Conservation (phyloP, 2,888 invertebrate genomes). For the Nyleta sp. region DNA sequence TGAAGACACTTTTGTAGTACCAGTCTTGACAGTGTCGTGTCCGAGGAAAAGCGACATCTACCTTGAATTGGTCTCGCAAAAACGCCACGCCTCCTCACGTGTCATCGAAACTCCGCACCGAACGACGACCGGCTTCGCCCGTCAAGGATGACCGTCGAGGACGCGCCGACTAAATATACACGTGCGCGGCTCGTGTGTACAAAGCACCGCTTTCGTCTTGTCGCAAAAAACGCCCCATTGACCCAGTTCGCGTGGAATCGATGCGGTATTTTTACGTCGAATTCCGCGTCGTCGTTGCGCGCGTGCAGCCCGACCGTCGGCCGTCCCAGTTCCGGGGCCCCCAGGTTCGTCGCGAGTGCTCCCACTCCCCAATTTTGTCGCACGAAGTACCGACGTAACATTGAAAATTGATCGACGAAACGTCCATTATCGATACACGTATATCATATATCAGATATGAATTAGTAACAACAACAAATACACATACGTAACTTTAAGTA, state of each 20-base stretch:
- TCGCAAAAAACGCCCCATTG: slow-evolving; percentile 29
- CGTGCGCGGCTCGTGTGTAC: too few relatives aligned
- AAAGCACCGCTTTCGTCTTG: slow-evolving; percentile 33
- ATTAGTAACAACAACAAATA: slow-evolving; percentile 79
- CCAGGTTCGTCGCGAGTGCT: slow-evolving; percentile 41
- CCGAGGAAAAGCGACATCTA: too few relatives aligned
- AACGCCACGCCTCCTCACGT: too few relatives aligned
- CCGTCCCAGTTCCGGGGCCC: too few relatives aligned
- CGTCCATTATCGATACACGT: slow-evolving; percentile 71
- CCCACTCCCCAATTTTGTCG: slow-evolving; percentile 51
- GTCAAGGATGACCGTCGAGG: too few relatives aligned
- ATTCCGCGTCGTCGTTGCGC: slow-evolving; percentile 14
- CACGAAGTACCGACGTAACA: slow-evolving; percentile 69
- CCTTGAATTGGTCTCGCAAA: too few relatives aligned
- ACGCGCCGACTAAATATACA: too few relatives aligned
- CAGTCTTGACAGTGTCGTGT: too few relatives aligned
- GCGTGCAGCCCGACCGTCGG: too few relatives aligned
- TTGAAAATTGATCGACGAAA: slow-evolving; percentile 78
- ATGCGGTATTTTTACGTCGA: slow-evolving; percentile 8
- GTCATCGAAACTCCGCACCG: too few relatives aligned
- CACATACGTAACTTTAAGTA: slow-evolving; percentile 80
- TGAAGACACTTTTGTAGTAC: too few relatives aligned
- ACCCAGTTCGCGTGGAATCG: slow-evolving; percentile 26
- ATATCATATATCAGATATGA: slow-evolving; percentile 75
- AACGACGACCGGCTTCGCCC: too few relatives aligned